Evolutionary conservation across 2,888 invertebrate genomes (phyloP).

Genomic region (Tineola bisselliella): DNA sequence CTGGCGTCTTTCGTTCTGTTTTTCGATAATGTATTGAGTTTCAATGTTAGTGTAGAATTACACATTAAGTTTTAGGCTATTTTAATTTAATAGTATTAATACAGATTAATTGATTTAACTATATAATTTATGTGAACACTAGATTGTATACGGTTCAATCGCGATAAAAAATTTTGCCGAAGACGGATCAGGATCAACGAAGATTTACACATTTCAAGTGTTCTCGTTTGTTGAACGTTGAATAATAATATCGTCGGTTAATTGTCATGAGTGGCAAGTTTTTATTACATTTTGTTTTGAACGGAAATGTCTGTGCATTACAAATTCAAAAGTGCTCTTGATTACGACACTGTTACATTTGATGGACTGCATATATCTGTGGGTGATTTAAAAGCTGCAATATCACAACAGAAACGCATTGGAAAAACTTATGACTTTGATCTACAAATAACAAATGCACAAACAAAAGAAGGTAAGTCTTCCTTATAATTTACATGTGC

Average conservation of each 20-base stretch:
- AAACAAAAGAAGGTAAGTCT: conserved; percentile 90
- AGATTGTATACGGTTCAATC: neutral
- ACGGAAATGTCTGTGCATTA: conserved; percentile 93
- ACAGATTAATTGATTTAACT: neutral
- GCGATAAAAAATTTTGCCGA: neutral
- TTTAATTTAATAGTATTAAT: neutral
- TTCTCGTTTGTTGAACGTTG: neutral
- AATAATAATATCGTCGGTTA: neutral
- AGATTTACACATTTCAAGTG: neutral
- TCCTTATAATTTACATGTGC: neutral
- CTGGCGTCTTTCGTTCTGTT: neutral
- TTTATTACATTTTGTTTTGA: conserved; percentile 9
- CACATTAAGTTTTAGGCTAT: neutral
- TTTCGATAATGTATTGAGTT: neutral
- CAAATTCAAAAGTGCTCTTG: conserved; percentile 96
- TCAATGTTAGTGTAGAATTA: neutral
- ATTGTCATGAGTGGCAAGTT: neutral
- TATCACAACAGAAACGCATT: conserved; percentile 93
- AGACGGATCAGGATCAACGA: neutral
- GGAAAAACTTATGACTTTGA: conserved; percentile 95
- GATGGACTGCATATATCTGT: conserved; percentile 97
- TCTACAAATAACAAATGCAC: conserved; percentile 95
- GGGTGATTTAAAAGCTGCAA: conserved; percentile 93
- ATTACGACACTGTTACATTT: conserved; percentile 96
- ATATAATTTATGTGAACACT: neutral